Percentiles rank a stretch among this genome's conserved stretches.
Conservation (phyloP, 2,888 invertebrate genomes). For the Macrophya annulata region DNA sequence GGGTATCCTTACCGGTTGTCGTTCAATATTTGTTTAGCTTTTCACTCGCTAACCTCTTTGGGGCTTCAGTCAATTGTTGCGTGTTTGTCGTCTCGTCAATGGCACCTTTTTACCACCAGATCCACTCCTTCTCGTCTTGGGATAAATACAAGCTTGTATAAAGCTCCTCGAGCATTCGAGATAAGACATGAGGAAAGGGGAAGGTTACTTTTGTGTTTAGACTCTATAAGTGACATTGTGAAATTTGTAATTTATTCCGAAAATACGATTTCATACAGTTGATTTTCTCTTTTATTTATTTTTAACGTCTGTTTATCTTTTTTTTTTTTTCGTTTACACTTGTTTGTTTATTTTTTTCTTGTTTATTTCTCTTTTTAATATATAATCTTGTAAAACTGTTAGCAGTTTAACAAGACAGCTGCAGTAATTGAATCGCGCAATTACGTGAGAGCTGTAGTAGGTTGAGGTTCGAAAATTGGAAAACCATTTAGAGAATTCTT, state of each 20-base stretch:
- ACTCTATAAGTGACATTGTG: not conserved
- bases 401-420: constrained; percentile 23
- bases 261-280: not conserved
- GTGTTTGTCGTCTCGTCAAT: constrained; percentile 33
- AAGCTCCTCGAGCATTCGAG: not conserved
- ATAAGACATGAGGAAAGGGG: not conserved
- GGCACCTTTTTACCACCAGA: constrained; percentile 21
- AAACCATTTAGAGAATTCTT: constrained; percentile 33
- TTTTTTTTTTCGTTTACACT: not conserved
- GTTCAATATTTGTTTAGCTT: constrained; percentile 50
- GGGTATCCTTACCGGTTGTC: constrained; percentile 38
- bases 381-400: constrained; percentile 37
- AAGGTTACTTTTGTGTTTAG: not conserved
- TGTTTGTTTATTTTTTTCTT: not conserved
- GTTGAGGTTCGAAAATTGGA: constrained; percentile 38
- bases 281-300: no score
- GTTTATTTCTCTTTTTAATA: not conserved
- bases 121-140: not conserved
- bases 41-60: constrained; percentile 4
- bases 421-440: constrained; percentile 35
- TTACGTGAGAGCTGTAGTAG: not conserved
- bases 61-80: constrained; percentile 4
- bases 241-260: not conserved
- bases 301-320: no score
- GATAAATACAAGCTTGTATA: not conserved